Evolutionary conservation across 2,113 vertebrate species (phyloP).

Genomic region (Amazona guildingii): DNA sequence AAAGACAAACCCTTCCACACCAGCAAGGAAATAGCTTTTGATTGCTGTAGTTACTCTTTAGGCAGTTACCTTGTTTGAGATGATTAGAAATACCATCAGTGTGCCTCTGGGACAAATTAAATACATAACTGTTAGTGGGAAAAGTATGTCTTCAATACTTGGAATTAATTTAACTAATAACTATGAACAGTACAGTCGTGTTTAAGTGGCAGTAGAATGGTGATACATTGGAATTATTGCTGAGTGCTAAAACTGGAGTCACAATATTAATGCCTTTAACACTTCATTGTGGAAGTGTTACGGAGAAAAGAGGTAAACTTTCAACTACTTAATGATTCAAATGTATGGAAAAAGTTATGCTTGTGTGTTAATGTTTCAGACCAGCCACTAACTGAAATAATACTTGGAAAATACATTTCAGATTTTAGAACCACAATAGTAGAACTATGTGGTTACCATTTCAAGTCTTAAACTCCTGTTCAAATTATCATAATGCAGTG

Average conservation of each 20-base stretch:
- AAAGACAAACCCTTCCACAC: background rate
- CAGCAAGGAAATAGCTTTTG: background rate
- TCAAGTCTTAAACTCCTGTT: background rate
- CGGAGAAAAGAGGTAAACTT: background rate
- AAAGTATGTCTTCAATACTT: background rate
- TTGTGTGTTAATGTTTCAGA: background rate
- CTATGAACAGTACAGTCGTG: background rate
- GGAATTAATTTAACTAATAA: constrained; percentile 14
- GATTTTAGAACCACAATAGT: background rate
- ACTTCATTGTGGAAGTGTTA: background rate
- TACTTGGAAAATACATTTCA: background rate
- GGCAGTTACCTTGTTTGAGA: background rate
- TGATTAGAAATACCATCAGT: background rate
- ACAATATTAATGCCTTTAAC: background rate
- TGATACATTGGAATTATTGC: background rate
- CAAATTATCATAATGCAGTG: background rate
- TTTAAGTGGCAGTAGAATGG: constrained; percentile 5
- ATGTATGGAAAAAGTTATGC: background rate
- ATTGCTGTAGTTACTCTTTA: background rate
- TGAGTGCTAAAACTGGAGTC: background rate
- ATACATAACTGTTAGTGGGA: background rate
- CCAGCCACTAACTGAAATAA: background rate
- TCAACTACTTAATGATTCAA: background rate
- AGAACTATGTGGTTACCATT: background rate
- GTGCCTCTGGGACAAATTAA: background rate